Evolutionary conservation across 2,113 vertebrate genomes (phyloP).

Genomic region (Corythornis vintsioides): DNA sequence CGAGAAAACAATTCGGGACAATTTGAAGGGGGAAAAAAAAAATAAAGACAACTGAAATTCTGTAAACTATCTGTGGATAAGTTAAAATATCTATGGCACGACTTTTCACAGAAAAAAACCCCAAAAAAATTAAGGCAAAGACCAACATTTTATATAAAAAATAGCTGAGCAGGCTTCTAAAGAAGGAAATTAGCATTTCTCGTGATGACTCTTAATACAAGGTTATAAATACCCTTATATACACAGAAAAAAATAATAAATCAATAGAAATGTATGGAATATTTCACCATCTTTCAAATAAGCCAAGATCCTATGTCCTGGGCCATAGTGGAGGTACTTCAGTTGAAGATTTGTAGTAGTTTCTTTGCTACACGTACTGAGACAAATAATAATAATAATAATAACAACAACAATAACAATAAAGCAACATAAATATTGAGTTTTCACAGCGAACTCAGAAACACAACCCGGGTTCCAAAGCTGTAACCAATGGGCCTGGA

Average conservation of each 20-base stretch:
- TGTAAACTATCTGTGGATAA: slow-evolving; percentile 31
- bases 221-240: slow-evolving; percentile 72
- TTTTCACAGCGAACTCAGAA: slow-evolving; percentile 30
- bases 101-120: slow-evolving; percentile 43
- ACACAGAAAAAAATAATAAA: slow-evolving; percentile 43
- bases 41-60: slow-evolving; percentile 2
- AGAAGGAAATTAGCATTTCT: slow-evolving; percentile 58
- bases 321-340: slow-evolving; percentile 62
- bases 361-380: slow-evolving; percentile 53
- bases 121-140: slow-evolving; percentile 55
- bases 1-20: no score
- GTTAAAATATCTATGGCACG: slow-evolving; percentile 57
- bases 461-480: slow-evolving; percentile 8
- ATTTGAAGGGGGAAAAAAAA: neutral
- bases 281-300: slow-evolving; percentile 5
- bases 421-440: slow-evolving; percentile 31
- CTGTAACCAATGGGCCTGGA: neutral
- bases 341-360: slow-evolving; percentile 41
- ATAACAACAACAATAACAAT: neutral
- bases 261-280: slow-evolving; percentile 13
- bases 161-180: slow-evolving; percentile 65
- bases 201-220: slow-evolving; percentile 51
- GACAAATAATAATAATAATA: neutral
- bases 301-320: slow-evolving; percentile 15
- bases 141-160: slow-evolving; percentile 67